phyloP scores from a whole-genome alignment of 2,888 invertebrate genomes.

The Rotaria socialis region DNA sequence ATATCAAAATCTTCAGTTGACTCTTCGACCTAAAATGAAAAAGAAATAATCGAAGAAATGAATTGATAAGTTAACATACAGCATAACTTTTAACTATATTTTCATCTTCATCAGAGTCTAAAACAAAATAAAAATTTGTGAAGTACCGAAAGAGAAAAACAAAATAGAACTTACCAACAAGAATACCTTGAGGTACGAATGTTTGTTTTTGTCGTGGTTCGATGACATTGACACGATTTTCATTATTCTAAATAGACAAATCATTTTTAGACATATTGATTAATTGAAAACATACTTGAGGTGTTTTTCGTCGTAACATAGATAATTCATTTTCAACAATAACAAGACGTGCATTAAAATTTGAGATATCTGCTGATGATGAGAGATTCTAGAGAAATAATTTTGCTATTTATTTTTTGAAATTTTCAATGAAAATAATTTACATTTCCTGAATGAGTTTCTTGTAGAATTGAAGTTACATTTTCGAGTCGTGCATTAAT shows the following conservation, averaged over 20 bases:
- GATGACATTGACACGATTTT: neutral
- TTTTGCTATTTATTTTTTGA: neutral
- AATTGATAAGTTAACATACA: neutral
- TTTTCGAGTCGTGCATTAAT: slow-evolving; percentile 23
- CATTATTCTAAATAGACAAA: neutral
- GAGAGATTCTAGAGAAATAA: neutral
- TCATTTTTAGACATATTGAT: no score
- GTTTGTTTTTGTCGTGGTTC: neutral
- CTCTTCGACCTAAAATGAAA: neutral
- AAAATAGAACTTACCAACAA: neutral
- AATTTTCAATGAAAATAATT: neutral
- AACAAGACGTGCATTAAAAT: slow-evolving; percentile 21
- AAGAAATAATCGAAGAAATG: neutral
- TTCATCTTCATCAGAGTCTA: slow-evolving; percentile 29
- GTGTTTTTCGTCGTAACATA: slow-evolving; percentile 17
- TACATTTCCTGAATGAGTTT: slow-evolving; percentile 23
- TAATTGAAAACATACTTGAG: neutral
- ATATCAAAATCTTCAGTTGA: neutral
- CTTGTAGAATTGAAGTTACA: slow-evolving; percentile 11
- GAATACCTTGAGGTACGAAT: slow-evolving; percentile 28
- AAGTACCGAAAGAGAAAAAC: neutral
- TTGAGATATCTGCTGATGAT: slow-evolving; percentile 13
- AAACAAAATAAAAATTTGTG: neutral
- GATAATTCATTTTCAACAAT: slow-evolving; percentile 33
- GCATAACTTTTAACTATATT: neutral